Conservation (phyloP, 2,888 invertebrate genomes). For the Oligia fasciuncula region DNA sequence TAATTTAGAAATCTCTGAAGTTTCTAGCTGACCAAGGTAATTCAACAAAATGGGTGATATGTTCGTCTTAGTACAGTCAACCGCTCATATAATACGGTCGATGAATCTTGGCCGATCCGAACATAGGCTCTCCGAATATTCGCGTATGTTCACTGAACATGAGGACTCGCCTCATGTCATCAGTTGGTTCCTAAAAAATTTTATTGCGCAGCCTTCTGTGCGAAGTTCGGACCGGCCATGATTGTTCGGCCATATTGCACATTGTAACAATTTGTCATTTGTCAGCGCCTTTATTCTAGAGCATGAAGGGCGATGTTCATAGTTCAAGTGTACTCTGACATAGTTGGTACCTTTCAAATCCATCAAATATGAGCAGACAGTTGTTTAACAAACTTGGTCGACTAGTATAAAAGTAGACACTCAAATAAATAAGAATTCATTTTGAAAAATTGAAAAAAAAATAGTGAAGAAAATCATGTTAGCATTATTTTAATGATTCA, state of each 20-base stretch:
- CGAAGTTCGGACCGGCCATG: not conserved
- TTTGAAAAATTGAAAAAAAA: not conserved
- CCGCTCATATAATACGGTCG: not conserved
- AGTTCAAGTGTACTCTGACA: not conserved
- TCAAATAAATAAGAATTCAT: not conserved
- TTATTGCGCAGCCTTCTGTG: not conserved
- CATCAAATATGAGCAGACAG: not conserved
- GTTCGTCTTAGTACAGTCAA: not conserved
- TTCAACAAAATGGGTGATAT: not conserved
- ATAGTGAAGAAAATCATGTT: not conserved
- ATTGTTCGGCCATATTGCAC: not conserved
- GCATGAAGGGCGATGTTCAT: not conserved
- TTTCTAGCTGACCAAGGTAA: not conserved
- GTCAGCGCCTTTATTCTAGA: not conserved
- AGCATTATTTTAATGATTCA: not conserved
- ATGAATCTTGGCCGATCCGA: too few species aligned
- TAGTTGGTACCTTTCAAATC: not conserved
- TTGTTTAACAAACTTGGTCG: slow-evolving; percentile 4
- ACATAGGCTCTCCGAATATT: not conserved
- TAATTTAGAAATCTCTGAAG: slow-evolving; percentile 25
- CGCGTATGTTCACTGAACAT: not conserved
- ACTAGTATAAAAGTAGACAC: not conserved
- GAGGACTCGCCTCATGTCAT: not conserved
- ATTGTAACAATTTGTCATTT: not conserved
- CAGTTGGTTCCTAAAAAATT: not conserved